Conservation (phyloP, 2,888 invertebrate species). For the Ornithoptera priamus region DNA sequence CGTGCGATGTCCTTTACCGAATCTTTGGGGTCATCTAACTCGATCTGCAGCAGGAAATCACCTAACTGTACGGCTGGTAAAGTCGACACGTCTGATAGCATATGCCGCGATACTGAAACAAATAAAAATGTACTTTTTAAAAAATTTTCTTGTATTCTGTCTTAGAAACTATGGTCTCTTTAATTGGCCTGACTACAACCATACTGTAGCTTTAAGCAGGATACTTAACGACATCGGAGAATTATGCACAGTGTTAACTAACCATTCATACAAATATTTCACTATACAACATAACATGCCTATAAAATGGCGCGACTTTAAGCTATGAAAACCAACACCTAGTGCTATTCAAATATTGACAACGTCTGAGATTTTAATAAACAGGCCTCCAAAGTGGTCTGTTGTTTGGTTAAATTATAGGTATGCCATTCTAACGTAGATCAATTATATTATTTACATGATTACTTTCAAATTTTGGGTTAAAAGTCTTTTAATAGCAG, state of each 20-base stretch:
- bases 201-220: background rate
- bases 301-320: background rate
- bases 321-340: background rate
- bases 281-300: background rate
- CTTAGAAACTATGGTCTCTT: too few species aligned
- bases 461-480: too few species aligned
- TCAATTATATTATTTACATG: too few species aligned
- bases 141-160: too few species aligned
- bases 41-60: constrained; percentile 83
- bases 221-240: background rate
- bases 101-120: constrained; percentile 83
- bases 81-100: constrained; percentile 85
- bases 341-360: background rate
- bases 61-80: constrained; percentile 85
- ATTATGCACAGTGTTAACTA: background rate
- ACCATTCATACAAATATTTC: background rate
- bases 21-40: constrained; percentile 83
- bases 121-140: background rate
- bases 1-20: constrained; percentile 84
- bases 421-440: too few species aligned
- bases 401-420: background rate
- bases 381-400: background rate
- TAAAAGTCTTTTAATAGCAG: too few species aligned
- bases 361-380: background rate
- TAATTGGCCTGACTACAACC: background rate